Evolutionary conservation across 1,140 invertebrate genomes (phyloP).

Genomic region (Drosophila melanogaster): DNA sequence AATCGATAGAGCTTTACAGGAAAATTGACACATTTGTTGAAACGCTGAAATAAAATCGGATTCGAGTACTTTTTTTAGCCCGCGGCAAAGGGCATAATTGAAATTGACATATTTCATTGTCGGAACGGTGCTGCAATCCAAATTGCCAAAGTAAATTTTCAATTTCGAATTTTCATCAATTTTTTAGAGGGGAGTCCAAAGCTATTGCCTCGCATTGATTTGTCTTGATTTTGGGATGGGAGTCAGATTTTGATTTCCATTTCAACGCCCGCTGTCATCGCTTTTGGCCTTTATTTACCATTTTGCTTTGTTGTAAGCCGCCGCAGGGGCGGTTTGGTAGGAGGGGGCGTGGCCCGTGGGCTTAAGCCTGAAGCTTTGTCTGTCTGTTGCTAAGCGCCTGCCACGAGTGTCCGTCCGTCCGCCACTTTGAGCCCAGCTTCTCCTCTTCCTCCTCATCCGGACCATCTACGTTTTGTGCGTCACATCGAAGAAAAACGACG

Average conservation of each 20-base stretch:
- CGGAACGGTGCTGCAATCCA: constrained; percentile 36
- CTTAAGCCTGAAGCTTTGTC: constrained; percentile 65
- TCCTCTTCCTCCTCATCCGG: background rate
- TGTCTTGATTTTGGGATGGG: constrained; percentile 64
- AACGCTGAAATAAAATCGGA: constrained; percentile 51
- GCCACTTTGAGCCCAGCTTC: constrained; percentile 4
- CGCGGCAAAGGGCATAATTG: constrained; percentile 61
- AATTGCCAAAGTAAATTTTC: constrained; percentile 80
- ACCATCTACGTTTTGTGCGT: constrained; percentile 14
- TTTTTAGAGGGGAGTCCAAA: constrained; percentile 3
- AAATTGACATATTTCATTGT: constrained; percentile 81
- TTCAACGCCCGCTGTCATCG: constrained; percentile 60
- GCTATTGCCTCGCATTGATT: constrained; percentile 53
- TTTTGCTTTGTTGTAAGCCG: constrained; percentile 61
- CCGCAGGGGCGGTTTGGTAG: constrained; percentile 7
- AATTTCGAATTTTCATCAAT: constrained; percentile 59
- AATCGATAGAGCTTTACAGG: constrained; percentile 67
- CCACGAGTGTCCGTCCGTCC: constrained; percentile 44
- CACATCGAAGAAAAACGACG: constrained; percentile 45
- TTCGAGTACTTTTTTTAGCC: constrained; percentile 53
- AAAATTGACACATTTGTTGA: constrained; percentile 74
- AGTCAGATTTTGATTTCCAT: constrained; percentile 71
- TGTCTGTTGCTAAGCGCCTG: constrained; percentile 57
- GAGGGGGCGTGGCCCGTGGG: constrained; percentile 2
- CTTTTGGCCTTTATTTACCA: constrained; percentile 64